A percentile compares a stretch with the other conserved stretches of the same genome.
Conservation (phyloP, 2,888 invertebrate genomes). For the Ceratothoa steindachneri region DNA sequence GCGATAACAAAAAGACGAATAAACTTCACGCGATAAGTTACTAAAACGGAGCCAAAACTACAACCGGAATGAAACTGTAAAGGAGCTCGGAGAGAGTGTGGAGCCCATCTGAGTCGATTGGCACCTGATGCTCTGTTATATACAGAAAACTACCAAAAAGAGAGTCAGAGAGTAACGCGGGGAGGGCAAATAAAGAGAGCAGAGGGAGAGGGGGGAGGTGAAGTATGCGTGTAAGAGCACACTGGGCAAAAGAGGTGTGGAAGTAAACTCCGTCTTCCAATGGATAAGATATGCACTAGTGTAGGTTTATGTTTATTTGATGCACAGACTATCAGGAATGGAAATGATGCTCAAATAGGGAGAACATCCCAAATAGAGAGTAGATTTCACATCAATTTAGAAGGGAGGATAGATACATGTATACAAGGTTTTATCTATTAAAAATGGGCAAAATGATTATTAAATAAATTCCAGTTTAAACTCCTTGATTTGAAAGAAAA, state of each 20-base stretch:
- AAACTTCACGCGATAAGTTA: not conserved
- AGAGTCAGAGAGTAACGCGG: not conserved
- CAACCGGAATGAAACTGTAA: not conserved
- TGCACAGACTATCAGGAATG: no score
- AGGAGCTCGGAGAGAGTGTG: not conserved
- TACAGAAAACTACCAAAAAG: not conserved
- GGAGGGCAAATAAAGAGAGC: not conserved
- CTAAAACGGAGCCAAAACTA: not conserved
- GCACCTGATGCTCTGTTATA: not conserved
- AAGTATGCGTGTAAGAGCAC: not conserved
- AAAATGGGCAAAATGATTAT: no score
- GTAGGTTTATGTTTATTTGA: no score
- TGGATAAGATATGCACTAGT: not conserved
- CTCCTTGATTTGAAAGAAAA: no score
- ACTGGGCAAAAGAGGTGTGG: not conserved
- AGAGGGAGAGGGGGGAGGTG: not conserved
- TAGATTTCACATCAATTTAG: no score
- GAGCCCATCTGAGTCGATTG: not conserved
- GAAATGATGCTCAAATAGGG: no score
- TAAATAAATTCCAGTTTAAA: no score
- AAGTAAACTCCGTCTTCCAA: not conserved
- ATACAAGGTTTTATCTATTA: no score
- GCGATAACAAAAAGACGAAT: not conserved
- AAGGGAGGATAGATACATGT: no score
- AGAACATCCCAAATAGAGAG: no score